Evolutionary conservation across 1,140 invertebrate genomes (phyloP).

Genomic region (Aphelinus certus): DNA sequence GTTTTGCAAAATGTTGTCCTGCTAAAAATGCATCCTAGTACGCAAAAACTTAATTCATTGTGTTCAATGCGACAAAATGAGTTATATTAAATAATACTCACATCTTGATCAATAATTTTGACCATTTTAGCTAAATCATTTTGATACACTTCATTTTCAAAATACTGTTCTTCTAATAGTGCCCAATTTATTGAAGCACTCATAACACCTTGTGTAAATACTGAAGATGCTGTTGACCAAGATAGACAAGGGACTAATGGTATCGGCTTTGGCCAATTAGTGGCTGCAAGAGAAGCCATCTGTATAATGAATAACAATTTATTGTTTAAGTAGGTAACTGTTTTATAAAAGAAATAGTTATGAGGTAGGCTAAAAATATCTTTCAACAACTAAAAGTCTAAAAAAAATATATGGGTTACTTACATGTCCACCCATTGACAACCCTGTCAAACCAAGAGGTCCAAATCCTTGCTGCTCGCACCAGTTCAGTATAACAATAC

Average conservation of each 20-base stretch:
- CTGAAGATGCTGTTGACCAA: slow-evolving; percentile 95
- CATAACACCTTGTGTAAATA: slow-evolving; percentile 96
- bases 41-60: slow-evolving; percentile 32
- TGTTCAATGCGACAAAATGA: neutral
- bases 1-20: slow-evolving; percentile 83
- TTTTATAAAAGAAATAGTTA: too few relatives aligned
- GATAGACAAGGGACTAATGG: slow-evolving; percentile 94
- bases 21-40: slow-evolving; percentile 77
- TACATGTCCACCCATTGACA: slow-evolving; percentile 99
- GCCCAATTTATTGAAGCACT: slow-evolving; percentile 95
- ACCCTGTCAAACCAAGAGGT: slow-evolving; percentile 92
- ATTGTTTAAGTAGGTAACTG: too few relatives aligned
- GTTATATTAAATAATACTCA: slow-evolving; percentile 46
- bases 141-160: slow-evolving; percentile 81
- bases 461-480: slow-evolving; percentile 87
- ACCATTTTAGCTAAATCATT: slow-evolving; percentile 87
- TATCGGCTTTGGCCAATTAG: slow-evolving; percentile 93
- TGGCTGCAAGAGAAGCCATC: slow-evolving; percentile 97
- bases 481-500: slow-evolving; percentile 92
- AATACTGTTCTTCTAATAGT: slow-evolving; percentile 88
- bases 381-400: slow-evolving; percentile 1
- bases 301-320: slow-evolving; percentile 58
- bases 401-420: slow-evolving; percentile 58
- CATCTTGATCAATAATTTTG: slow-evolving; percentile 70
- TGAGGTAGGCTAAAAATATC: neutral